Conservation (phyloP, 2,888 invertebrate genomes). For the Amblyjoppa proteus region DNA sequence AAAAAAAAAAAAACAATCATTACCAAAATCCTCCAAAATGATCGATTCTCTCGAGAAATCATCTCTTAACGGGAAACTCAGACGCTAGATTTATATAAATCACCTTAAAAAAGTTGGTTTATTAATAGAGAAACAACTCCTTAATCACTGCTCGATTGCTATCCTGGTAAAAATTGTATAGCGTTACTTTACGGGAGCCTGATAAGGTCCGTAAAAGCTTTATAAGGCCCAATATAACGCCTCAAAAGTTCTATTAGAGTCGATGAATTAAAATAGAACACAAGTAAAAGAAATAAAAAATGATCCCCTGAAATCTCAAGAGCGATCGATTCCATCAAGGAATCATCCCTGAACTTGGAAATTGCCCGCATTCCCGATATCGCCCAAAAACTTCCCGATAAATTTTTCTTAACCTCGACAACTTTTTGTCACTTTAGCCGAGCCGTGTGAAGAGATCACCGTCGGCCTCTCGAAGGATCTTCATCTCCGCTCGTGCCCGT, state of each 20-base stretch:
- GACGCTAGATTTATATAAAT: too few relatives aligned
- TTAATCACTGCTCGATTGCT: not conserved
- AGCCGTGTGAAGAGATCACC: conserved; percentile 54
- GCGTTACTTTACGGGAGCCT: not conserved
- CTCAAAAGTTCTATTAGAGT: not conserved
- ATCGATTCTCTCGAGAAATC: not conserved
- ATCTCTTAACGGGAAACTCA: not conserved
- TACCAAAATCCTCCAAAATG: too few relatives aligned
- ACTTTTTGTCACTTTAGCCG: conserved; percentile 43
- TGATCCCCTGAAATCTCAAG: not conserved
- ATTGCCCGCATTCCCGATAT: conserved; percentile 21
- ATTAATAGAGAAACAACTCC: not conserved
- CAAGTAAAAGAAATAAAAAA: not conserved
- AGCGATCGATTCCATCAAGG: not conserved
- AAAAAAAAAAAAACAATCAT: too few relatives aligned
- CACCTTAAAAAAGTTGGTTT: too few relatives aligned
- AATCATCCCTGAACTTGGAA: not conserved
- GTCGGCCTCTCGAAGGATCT: conserved; percentile 51
- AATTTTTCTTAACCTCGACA: not conserved
- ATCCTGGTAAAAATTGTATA: not conserved
- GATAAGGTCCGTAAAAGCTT: not conserved
- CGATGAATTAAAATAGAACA: too few relatives aligned
- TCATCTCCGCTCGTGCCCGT: conserved; percentile 46
- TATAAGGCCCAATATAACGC: not conserved
- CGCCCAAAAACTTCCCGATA: not conserved